Conservation (phyloP, 2,888 invertebrate genomes). For the Drosophila neonasuta region DNA sequence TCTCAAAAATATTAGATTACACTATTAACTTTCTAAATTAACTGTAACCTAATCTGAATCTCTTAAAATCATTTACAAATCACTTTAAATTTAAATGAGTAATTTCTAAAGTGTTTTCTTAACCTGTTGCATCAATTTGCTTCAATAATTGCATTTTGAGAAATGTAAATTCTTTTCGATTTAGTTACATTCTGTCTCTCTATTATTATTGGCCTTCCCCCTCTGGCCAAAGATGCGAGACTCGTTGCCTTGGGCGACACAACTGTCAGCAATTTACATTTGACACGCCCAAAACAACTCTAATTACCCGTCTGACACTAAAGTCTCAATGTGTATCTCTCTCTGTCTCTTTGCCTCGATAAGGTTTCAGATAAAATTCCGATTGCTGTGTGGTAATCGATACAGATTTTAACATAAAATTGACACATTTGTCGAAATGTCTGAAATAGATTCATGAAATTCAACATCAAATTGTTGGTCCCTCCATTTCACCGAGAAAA, state of each 20-base stretch:
- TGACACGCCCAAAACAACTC: conserved; percentile 51
- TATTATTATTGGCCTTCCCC: conserved; percentile 11
- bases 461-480: conserved; percentile 13
- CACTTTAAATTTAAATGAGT: background rate
- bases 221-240: conserved; percentile 2
- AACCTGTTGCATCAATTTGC: too few relatives aligned
- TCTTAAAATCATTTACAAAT: background rate
- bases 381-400: conserved; percentile 53
- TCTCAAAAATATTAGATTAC: too few relatives aligned
- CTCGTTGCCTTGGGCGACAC: conserved; percentile 48
- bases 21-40: background rate
- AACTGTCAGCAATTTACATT: conserved; percentile 60
- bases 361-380: conserved; percentile 20
- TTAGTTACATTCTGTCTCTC: background rate
- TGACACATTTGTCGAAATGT: conserved; percentile 68
- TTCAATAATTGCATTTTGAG: background rate
- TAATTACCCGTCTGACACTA: conserved; percentile 56
- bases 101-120: background rate
- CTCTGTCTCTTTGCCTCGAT: background rate
- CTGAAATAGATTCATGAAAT: conserved; percentile 40
- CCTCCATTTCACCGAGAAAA: background rate
- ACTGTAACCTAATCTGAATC: background rate
- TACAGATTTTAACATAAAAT: conserved; percentile 58
- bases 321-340: background rate
- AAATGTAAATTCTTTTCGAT: background rate